Conservation (phyloP, 1,140 invertebrate species). For the Brachionus asplanchnoidis region DNA sequence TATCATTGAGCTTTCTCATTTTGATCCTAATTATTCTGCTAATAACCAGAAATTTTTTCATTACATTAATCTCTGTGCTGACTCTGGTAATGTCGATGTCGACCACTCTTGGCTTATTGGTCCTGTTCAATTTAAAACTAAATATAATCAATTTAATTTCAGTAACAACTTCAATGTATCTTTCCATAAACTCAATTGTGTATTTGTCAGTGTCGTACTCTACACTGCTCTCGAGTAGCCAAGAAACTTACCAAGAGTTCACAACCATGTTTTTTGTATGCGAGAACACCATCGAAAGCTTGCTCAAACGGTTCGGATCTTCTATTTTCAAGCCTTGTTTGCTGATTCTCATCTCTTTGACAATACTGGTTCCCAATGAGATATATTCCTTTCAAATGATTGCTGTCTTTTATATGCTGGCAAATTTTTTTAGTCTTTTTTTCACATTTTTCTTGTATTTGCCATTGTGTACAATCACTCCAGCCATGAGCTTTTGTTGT, state of each 20-base stretch:
- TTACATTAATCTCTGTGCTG: not conserved
- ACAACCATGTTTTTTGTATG: constrained; percentile 35
- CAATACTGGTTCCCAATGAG: not conserved
- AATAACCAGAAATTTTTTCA: constrained; percentile 1
- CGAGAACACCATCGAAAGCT: constrained; percentile 25
- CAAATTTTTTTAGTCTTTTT: constrained; percentile 23
- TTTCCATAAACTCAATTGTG: not conserved
- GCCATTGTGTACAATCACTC: constrained; percentile 8
- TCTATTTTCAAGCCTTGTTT: constrained; percentile 11
- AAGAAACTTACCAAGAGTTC: constrained; percentile 21
- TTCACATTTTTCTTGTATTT: constrained; percentile 14
- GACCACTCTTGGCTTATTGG: not conserved
- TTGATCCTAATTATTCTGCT: not conserved
- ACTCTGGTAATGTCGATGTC: not conserved
- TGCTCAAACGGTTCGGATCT: not conserved
- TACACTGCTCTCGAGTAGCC: not conserved
- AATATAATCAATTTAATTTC: not conserved
- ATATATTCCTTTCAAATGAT: not conserved
- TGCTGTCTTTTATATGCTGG: not conserved
- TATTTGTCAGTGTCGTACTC: not conserved
- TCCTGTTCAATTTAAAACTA: not conserved
- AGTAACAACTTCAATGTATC: not conserved
- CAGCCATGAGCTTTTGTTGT: not conserved
- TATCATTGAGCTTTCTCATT: not conserved
- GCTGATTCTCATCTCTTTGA: not conserved